Base-by-base conservation (phyloP, 2,113 vertebrate species). In the Trogon melanurus region DNA sequence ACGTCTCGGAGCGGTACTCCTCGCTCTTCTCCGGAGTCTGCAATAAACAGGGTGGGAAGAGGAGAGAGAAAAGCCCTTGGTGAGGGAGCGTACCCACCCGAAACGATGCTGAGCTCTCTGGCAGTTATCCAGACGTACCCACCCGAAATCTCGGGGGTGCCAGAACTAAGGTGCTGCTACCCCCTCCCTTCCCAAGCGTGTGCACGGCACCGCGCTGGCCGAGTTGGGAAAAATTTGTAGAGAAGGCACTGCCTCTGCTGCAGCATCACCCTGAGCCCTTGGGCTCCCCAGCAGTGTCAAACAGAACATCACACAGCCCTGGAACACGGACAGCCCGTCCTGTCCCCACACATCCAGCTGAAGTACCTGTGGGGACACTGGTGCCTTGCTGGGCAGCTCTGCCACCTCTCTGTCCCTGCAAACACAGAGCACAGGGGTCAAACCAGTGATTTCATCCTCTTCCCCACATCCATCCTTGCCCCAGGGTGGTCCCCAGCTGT, bases 341-440 rank as follows among this genome's bases (percentile, higher is more conserved):
- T 38, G 0, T 29, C 47, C 86, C 79, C 27, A 18, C 2, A 0
- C 36, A 20, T 16, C 56, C 82, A 41, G n/a, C 73, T 72, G 22
- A 18, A n/a, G 21, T 97, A 97, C 96, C 96, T 96, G 92, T 6
- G 29, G 79, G 58, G 86, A 84, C 12, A 25, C 0, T 4, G 61
- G 79, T 5, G 5, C 34, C 93, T 83, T 48, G 0, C 38, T 5
- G 3, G 92, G 91, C 30, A 61, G 44, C 76, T 97, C 91, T 69
- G 84, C 56, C 85, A 25, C 54, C 2, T 1, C 58, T 88, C 56
- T 32, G 44, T 44, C 82, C 89, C 97, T 97, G 92, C 87, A 91
- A 85, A 93, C 36, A 90, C 48, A 80, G 88, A 88, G 83, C 88
- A 86, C 17, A 44, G 45, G 30, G 62, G 27, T 93, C 72, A 83